Evolutionary conservation across 2,113 vertebrate species (phyloP), one percentile per base, ranked within the genome.

Genomic region (Grammomys dolichurus): DNA sequence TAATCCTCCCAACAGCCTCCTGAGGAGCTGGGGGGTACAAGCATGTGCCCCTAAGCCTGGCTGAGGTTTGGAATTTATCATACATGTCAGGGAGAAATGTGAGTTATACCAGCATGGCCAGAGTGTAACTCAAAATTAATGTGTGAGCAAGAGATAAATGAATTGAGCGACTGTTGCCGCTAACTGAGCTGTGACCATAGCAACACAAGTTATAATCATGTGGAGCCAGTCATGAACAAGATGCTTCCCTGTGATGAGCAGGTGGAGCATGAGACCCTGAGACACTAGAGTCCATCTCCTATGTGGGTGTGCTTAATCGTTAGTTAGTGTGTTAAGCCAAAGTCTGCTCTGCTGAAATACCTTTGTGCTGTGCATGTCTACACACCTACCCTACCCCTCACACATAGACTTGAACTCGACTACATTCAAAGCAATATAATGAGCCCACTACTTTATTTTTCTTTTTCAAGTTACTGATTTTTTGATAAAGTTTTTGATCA

Each of bases 101-200:
- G 36, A 48, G 28, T 36, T 48, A 20, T 46, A 19, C 40, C 46
- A 85, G 77, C 16, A 40, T 86, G 46, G 28, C 87, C 51, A 69
- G 76, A 94, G 31, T 89, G 33, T 89, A 22, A 43, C 87, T 94
- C 19, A 54, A 85, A 75, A 90, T 46, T 93, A 91, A 69, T 87
- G 7, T 85, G 46, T 84, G 63, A 93, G 76, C 92, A 69, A 19
- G 78, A 78, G 33, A 16, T 54, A 72, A 77, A 95, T 40, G 28
- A 58, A 76, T 0, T 33, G 54, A 93, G 80, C 95, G 60, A 94
- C 56, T 87, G 60, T 63, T 60, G 4, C 31, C 69, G 36, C 92
- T 26, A 77, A 88, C 43, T 87, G 54, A 58, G 2, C 33, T 85
- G 65, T 95, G 80, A 3, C 40, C 63, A 51, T 84, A 96, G 76